These are phyloP conservation scores for Takifugu bimaculatus DNA, from an alignment of 2,113 vertebrate genomes.

Conservation along the genomic window DNA sequence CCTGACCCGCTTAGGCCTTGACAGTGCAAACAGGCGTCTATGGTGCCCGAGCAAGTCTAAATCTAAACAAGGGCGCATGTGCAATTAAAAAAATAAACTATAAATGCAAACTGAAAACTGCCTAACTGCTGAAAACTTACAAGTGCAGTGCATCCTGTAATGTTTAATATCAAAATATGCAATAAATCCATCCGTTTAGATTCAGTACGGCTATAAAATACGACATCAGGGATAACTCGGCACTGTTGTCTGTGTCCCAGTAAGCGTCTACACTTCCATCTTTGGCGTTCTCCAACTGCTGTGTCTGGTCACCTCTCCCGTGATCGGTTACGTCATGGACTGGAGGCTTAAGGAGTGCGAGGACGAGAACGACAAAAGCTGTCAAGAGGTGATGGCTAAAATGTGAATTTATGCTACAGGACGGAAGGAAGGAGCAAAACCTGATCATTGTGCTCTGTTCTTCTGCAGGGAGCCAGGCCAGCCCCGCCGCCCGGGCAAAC, in stretches of 20 bases:
- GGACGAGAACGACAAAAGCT: constrained; percentile 77
- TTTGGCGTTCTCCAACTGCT: constrained; percentile 94
- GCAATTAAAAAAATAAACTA: no score
- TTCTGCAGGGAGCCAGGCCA: constrained; percentile 77
- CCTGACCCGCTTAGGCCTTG: not conserved
- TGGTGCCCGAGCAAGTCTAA: no score
- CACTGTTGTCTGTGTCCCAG: constrained; percentile 62
- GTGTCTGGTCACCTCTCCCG: constrained; percentile 90
- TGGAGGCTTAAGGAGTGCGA: constrained; percentile 93
- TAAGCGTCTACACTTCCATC: constrained; percentile 92
- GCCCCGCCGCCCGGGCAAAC: constrained; percentile 81
- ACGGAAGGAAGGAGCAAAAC: not conserved
- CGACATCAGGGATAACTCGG: not conserved
- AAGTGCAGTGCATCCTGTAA: no score
- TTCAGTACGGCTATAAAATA: not conserved
- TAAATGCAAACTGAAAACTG: no score
- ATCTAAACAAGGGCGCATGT: no score
- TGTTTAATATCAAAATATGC: no score
- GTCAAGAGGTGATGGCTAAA: constrained; percentile 69
- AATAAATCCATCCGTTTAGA: not conserved
- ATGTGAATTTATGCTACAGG: not conserved
- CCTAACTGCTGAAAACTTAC: no score
- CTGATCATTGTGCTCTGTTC: not conserved
- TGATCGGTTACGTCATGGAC: constrained; percentile 97
- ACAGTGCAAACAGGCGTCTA: no score